Base-by-base conservation (phyloP, 1,140 invertebrate species). In the Orius insidiosus region DNA sequence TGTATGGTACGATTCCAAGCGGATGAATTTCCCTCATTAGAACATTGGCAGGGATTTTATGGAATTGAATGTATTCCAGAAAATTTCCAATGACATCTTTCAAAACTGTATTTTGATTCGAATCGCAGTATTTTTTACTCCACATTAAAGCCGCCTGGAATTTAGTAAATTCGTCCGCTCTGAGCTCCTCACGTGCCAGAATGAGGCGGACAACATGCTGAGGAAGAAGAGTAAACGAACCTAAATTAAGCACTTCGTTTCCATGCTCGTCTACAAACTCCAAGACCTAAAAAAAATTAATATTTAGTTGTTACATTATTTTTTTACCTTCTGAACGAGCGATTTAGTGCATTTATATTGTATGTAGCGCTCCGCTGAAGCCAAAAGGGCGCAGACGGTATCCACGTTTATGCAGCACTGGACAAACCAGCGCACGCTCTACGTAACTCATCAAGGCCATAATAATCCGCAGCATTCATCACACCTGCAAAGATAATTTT, bases 311-410 rank as follows among this genome's bases (percentile, higher is more conserved):
- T n/a, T n/a, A n/a, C n/a, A n/a, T n/a, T n/a, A n/a, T n/a, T n/a
- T n/a, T n/a, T n/a, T n/a, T 63, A 82, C 80, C 71, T 86, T 86
- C 60, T 88, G 84, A 1, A 88, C 83, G 24, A 89, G 62, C 1
- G 79, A 81, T 60, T 93, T 94, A 0, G 88, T 94, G 59, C 87
- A 92, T 61, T 93, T 93, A 59, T 93, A 93, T 60, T 94, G 88
- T 35, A 94, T 92, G 54, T 94, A 94, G 46, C 85, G 69, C 62
- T 94, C 88, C 5, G 88, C 88, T 0, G 87, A 90, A 6, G 87
- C 82, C 18, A 94, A 62, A 8, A 94, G 64, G 1, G 88, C 86
- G 57, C 88, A 93, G 0, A 93, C 88, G 0, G 88, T 94, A 55
- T 94, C 88, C 10, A 93, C 87, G 49, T 87, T 94, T 51, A 93